A percentile compares a stretch with the other conserved stretches of the same genome.
Conservation (phyloP, 2,888 invertebrate species). For the Eilema depressum region DNA sequence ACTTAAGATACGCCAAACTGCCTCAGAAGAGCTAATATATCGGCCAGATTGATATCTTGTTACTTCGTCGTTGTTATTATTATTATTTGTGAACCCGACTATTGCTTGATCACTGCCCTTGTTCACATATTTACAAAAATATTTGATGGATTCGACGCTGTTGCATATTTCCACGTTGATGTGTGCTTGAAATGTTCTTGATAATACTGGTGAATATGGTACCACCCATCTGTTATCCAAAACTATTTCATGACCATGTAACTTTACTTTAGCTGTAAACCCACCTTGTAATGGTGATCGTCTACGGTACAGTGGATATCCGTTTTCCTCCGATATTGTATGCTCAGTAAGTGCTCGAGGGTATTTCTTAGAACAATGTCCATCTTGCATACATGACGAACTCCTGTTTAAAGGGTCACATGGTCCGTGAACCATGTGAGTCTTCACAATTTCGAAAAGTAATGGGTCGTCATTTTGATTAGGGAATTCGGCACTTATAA, state of each 20-base stretch:
- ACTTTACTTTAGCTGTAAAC: neutral
- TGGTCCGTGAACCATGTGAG: neutral
- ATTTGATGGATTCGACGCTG: conserved; percentile 6
- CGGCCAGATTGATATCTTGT: conserved; percentile 21
- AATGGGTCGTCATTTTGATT: neutral
- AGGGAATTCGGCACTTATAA: neutral
- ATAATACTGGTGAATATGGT: conserved; percentile 18
- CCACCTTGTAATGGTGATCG: neutral
- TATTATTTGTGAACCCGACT: conserved; percentile 5
- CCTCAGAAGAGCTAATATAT: conserved; percentile 19
- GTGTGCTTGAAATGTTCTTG: neutral
- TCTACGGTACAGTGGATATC: neutral
- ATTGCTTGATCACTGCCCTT: conserved; percentile 24
- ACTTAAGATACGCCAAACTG: conserved; percentile 14
- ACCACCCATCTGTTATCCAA: conserved; percentile 22
- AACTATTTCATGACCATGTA: neutral
- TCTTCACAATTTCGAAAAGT: neutral
- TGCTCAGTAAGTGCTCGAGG: neutral
- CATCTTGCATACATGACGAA: conserved; percentile 4
- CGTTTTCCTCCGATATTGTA: neutral
- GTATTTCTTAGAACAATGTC: neutral
- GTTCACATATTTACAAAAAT: conserved; percentile 23
- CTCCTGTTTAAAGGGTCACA: neutral
- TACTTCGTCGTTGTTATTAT: conserved; percentile 13
- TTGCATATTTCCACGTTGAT: conserved; percentile 22